phyloP scores from a whole-genome alignment of 1,140 invertebrate species.

The Diabrotica virgifera region DNA sequence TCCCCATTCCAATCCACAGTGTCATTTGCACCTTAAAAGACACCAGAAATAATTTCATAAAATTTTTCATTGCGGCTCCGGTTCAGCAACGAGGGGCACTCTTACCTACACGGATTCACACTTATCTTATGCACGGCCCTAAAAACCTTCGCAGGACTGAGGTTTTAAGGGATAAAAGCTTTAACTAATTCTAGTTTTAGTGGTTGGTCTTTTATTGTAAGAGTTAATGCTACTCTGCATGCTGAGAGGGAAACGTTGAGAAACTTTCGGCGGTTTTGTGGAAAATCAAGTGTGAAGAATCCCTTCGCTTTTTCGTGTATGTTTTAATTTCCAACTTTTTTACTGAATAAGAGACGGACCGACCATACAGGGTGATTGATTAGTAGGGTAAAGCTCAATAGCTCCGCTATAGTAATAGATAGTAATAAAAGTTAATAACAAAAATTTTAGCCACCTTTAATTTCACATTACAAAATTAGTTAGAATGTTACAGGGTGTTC shows the following conservation, averaged over 20 bases:
- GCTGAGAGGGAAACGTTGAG: not conserved
- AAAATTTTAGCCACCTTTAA: no score
- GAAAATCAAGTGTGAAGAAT: not conserved
- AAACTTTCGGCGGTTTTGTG: constrained; percentile 5
- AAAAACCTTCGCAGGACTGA: constrained; percentile 11
- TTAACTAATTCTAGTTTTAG: constrained; percentile 12
- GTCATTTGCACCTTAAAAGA: no score
- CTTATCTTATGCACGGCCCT: constrained; percentile 14
- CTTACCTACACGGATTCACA: constrained; percentile 25
- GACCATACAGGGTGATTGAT: no score
- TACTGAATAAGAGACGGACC: no score
- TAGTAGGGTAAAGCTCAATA: no score
- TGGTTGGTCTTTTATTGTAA: constrained; percentile 8
- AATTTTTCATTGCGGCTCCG: not conserved
- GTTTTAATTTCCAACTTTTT: no score
- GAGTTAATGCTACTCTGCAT: constrained; percentile 14
- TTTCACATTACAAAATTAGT: no score
- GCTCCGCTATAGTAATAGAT: no score
- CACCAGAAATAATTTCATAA: not conserved
- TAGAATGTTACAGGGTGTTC: no score
- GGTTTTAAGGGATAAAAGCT: constrained; percentile 11
- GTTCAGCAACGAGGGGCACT: constrained; percentile 5
- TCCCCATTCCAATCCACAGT: no score
- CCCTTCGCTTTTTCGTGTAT: no score
- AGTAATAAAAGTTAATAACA: no score